Evolutionary conservation across 23 tunicate genomes (phyloP).

Genomic region (Clavelina lepadiformis): DNA sequence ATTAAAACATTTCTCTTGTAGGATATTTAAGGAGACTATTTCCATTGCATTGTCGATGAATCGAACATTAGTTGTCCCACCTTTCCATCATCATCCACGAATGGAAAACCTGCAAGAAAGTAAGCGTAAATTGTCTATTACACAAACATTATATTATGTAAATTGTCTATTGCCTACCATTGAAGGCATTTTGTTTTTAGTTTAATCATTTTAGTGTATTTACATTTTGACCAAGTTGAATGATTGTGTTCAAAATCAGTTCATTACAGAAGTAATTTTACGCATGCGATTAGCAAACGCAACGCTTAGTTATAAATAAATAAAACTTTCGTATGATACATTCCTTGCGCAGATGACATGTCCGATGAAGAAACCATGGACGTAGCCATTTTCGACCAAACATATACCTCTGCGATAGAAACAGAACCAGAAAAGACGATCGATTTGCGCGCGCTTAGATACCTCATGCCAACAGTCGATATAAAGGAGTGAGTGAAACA

Average conservation of each 20-base stretch:
- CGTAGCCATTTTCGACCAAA: constrained; percentile 79
- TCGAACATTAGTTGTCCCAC: constrained; percentile 78
- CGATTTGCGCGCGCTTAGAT: constrained; percentile 29
- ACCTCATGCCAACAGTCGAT: constrained; percentile 31
- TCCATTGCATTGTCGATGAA: constrained; percentile 55
- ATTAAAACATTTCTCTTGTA: constrained; percentile 4
- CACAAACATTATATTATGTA: too few species aligned
- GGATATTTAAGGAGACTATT: constrained; percentile 73
- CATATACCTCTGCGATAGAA: constrained; percentile 49
- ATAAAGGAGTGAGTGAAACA: constrained; percentile 43
- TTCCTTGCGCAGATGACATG: too few species aligned
- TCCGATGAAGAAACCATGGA: too few species aligned
- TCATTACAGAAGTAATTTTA: too few species aligned
- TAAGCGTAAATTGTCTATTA: constrained; percentile 1
- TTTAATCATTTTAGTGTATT: too few species aligned
- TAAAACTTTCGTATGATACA: too few species aligned
- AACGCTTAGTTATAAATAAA: too few species aligned
- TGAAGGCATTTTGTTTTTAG: too few species aligned
- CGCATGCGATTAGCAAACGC: too few species aligned
- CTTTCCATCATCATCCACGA: constrained; percentile 97
- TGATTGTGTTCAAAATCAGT: too few species aligned
- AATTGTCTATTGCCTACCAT: too few species aligned
- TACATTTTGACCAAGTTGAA: too few species aligned
- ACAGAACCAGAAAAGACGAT: constrained; percentile 34
- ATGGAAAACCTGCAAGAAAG: constrained; percentile 58